phyloP scores from a whole-genome alignment of 2,797 vertebrate genomes.

The Adelosebastes latens region DNA sequence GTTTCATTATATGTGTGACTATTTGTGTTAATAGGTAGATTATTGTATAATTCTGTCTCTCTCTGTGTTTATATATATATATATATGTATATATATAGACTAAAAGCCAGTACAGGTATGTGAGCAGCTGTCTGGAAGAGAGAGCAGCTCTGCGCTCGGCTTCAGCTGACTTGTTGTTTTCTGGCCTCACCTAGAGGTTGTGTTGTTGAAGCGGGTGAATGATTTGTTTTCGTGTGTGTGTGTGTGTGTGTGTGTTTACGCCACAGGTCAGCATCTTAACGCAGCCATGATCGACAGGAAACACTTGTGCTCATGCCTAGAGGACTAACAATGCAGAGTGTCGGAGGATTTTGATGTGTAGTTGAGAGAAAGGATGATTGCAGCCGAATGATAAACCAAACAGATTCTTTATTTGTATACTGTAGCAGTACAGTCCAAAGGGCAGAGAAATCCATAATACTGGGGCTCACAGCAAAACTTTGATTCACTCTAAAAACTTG shows the following conservation, averaged over 20 bases:
- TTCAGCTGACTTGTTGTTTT: slow-evolving; percentile 45
- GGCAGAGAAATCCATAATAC: neutral
- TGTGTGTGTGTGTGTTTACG: neutral
- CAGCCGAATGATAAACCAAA: slow-evolving; percentile 18
- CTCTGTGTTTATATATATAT: too few species aligned
- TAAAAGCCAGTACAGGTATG: neutral
- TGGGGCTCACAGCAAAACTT: neutral
- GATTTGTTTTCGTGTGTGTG: slow-evolving; percentile 47
- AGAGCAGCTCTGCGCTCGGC: neutral
- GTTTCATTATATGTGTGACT: too few species aligned
- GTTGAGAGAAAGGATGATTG: neutral
- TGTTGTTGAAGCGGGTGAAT: slow-evolving; percentile 37
- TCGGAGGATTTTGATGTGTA: neutral
- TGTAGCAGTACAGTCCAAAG: neutral
- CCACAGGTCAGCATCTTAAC: slow-evolving; percentile 61
- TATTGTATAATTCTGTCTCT: too few species aligned
- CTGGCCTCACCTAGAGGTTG: slow-evolving; percentile 47
- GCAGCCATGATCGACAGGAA: slow-evolving; percentile 33
- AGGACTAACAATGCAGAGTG: slow-evolving; percentile 18
- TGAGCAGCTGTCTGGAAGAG: neutral
- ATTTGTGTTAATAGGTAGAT: too few species aligned
- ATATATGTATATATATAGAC: neutral
- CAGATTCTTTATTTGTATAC: neutral
- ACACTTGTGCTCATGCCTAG: slow-evolving; percentile 21
- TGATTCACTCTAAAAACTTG: neutral